A percentile compares a stretch with the other conserved stretches of the same genome.
Conservation (phyloP, 2,797 vertebrate species). For the Chloroceryle inda region DNA sequence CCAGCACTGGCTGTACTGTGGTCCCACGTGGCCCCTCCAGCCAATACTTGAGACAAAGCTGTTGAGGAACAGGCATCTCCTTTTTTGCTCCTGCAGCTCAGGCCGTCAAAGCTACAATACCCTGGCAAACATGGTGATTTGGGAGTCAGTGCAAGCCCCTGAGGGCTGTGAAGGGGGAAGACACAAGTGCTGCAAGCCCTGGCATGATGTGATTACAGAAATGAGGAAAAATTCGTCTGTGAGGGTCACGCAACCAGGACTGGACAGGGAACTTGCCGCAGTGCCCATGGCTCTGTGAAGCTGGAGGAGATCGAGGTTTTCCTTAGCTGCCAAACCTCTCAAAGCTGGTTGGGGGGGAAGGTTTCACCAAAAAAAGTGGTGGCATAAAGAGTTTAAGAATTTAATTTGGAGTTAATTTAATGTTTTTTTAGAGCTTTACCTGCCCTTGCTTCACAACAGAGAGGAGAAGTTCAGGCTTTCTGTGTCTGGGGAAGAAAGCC, state of each 20-base stretch:
- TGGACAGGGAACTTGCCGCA: not conserved
- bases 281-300: rapidly evolving
- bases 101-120: rapidly evolving
- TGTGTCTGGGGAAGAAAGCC: not conserved
- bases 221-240: rapidly evolving
- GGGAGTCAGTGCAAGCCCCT: rapidly evolving
- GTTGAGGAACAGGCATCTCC: not conserved
- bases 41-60: not conserved
- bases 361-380: not conserved
- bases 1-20: not conserved
- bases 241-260: not conserved
- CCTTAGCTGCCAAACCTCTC: not conserved
- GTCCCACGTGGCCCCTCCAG: rapidly evolving
- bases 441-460: not conserved
- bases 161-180: not conserved
- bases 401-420: not conserved
- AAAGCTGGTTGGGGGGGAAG: not conserved
- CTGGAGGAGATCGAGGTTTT: not conserved
- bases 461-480: not conserved
- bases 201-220: not conserved
- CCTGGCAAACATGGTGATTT: rapidly evolving
- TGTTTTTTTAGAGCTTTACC: not conserved
- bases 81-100: not conserved
- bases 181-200: rapidly evolving
- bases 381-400: not conserved